A percentile compares a stretch with the other conserved stretches of the same genome.
These are phyloP conservation scores for Phrynocephalus versicolor DNA, from an alignment of 2,113 vertebrate genomes.

Conservation along the genomic window DNA sequence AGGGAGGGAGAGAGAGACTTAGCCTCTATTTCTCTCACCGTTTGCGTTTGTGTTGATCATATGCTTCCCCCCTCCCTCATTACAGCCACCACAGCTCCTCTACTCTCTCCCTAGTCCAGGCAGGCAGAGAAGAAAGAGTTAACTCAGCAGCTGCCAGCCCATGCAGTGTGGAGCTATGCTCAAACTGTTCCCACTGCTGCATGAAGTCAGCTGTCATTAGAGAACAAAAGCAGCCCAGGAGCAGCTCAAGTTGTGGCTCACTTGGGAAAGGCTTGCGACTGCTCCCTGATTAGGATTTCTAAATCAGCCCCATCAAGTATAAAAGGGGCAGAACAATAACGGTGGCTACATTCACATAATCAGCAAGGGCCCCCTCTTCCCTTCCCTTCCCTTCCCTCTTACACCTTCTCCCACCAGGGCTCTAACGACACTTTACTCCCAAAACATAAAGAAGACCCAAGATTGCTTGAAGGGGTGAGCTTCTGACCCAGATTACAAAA, in stretches of 20 bases:
- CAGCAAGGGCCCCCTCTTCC: conserved; percentile 33
- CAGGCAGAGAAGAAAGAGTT: conserved; percentile 65
- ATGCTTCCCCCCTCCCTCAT: background rate
- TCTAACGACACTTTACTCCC: conserved; percentile 55
- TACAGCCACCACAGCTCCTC: rapidly evolving
- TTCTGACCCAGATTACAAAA: background rate
- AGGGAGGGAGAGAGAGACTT: too few relatives aligned
- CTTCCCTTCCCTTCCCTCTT: conserved; percentile 45
- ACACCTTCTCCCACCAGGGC: conserved; percentile 25
- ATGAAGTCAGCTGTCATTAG: conserved; percentile 80
- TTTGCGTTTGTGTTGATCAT: background rate
- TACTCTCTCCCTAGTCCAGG: rapidly evolving
- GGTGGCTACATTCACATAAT: conserved; percentile 69
- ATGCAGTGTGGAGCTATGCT: conserved; percentile 66
- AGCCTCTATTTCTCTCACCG: background rate
- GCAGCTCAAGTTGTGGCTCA: conserved; percentile 73
- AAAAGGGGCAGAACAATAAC: conserved; percentile 73
- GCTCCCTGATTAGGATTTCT: conserved; percentile 80
- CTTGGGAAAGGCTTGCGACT: conserved; percentile 66
- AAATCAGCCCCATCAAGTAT: conserved; percentile 77
- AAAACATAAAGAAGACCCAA: background rate
- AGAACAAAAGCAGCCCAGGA: conserved; percentile 76
- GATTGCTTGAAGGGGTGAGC: background rate
- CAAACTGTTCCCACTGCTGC: conserved; percentile 78
- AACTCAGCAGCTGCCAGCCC: conserved; percentile 74